Percentiles rank a stretch among this genome's conserved stretches.
phyloP scores from a whole-genome alignment of 1,140 invertebrate genomes.

The Lethrus apterus region DNA sequence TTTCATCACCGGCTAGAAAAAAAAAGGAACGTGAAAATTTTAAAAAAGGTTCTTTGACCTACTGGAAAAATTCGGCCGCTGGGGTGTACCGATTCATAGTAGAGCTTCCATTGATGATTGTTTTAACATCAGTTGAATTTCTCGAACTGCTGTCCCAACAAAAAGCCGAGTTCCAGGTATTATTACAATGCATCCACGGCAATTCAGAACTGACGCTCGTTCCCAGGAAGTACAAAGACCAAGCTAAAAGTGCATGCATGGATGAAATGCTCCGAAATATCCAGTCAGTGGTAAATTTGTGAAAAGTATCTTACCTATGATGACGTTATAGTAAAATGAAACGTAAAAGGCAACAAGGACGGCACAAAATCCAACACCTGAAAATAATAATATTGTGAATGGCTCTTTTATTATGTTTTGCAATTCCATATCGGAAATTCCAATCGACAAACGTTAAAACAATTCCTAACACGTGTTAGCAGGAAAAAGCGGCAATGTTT shows the following conservation, averaged over 20 bases:
- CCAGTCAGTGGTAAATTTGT: not conserved
- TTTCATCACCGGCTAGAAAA: no score
- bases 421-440: no score
- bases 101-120: constrained; percentile 17
- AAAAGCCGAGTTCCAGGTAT: constrained; percentile 71
- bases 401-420: no score
- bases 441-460: not conserved
- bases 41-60: constrained; percentile 25
- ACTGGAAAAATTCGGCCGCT: constrained; percentile 59
- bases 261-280: not conserved
- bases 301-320: constrained; percentile 56
- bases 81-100: constrained; percentile 44
- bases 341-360: constrained; percentile 87
- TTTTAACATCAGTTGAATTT: constrained; percentile 16
- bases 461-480: constrained; percentile 5
- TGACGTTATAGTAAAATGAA: constrained; percentile 88
- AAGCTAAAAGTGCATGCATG: constrained; percentile 47
- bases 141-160: constrained; percentile 52
- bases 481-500: no score
- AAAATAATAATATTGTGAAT: no score
- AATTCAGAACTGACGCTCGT: constrained; percentile 58
- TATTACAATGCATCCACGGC: constrained; percentile 79
- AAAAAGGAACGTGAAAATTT: not conserved
- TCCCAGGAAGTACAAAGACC: constrained; percentile 78
- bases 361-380: constrained; percentile 83